Base-by-base conservation (phyloP, 2,797 vertebrate species). In the Pteronotus mesoamericanus region DNA sequence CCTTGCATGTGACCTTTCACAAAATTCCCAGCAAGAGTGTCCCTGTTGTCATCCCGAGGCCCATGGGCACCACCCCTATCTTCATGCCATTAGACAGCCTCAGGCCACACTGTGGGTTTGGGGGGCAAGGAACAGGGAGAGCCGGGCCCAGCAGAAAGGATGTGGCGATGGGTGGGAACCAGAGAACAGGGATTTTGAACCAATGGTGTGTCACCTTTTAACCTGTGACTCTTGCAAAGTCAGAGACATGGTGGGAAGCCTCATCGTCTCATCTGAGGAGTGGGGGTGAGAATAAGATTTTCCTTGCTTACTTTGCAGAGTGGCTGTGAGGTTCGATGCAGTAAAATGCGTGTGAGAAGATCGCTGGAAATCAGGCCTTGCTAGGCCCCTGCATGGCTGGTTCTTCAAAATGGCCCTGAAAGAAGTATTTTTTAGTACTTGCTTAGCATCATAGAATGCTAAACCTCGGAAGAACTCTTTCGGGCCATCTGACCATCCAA, bases 81-180 rank as follows among this genome's bases (percentile, higher is more conserved):
- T 53, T 32, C 55, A 82, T 82, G 66, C 37, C 66, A 4, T 8
- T 21, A 19, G 4, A 8, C n/a, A 74, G 16, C 26, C 61, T 5
- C 34, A 8, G 18, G 4, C 39, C 16, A 57, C 37, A n/a, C 12
- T 9, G 39, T 57, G 24, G 21, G 21, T 59, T 21, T 68, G 34
- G 16, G 75, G 29, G 29, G n/a, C 0, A 3, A 68, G 32, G 39
- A 69, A 26, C 34, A 9, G 6, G 16, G 44, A 6, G 16, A 7
- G 9, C 37, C 37, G 21, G 55, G 16, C 2, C 10, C 39, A 34
- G 37, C 14, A 55, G 55, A 34, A 44, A 34, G 6, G 0, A 11
- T 0, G 0, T 12, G 34, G 6, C 18, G 26, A 1, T 2, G 26
- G 34, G 4, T 4, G 15, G 29, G 44, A 61, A 37, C 55, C 75